Evolutionary conservation across 2,797 vertebrate genomes (phyloP).

Genomic region (Ctenosaura bakeri): DNA sequence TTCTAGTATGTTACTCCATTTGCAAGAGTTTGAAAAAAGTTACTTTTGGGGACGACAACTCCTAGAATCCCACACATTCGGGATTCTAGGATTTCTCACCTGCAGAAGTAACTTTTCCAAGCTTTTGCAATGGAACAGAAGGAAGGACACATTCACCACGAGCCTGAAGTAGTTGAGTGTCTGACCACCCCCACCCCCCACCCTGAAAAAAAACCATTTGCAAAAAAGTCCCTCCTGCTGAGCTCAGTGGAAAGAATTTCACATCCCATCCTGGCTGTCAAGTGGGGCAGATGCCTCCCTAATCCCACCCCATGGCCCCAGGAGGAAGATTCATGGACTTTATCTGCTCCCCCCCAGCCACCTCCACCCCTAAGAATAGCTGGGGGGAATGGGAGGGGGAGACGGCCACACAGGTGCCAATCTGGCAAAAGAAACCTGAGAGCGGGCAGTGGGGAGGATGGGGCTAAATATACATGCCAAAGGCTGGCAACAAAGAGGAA

Average conservation of each 20-base stretch:
- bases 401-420: conserved; percentile 50
- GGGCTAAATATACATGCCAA: conserved; percentile 42
- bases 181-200: too few species aligned
- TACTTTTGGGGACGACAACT: too few species aligned
- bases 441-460: not conserved
- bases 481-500: conserved; percentile 41
- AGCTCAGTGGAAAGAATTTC: conserved; percentile 28
- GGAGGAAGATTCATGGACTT: not conserved
- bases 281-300: conserved; percentile 15
- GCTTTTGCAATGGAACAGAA: not conserved
- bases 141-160: too few species aligned
- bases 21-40: too few species aligned
- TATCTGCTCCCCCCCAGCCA: not conserved
- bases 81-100: too few species aligned
- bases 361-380: conserved; percentile 66
- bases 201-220: too few species aligned
- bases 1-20: too few species aligned
- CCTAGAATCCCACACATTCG: too few species aligned
- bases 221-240: not conserved
- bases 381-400: not conserved
- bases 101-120: too few species aligned
- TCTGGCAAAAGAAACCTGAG: conserved; percentile 39
- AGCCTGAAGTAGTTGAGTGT: too few species aligned
- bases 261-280: not conserved
- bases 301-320: conserved; percentile 35